Conservation (phyloP, 1,140 invertebrate genomes). For the Drosophila orosa region DNA sequence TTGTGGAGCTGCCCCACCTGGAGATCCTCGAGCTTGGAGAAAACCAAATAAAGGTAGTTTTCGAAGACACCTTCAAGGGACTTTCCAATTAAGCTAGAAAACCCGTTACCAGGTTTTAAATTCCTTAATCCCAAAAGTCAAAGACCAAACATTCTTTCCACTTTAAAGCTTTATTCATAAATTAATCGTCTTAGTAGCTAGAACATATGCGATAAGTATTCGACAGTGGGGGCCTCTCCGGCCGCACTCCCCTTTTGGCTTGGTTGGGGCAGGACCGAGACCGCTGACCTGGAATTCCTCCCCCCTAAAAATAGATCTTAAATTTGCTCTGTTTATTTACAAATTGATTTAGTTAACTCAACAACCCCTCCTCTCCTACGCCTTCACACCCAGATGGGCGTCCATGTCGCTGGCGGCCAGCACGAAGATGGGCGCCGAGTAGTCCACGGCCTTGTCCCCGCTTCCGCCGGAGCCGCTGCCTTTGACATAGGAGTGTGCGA, state of each 20-base stretch:
- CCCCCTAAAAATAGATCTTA: conserved; percentile 46
- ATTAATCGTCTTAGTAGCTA: conserved; percentile 75
- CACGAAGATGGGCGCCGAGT: conserved; percentile 80
- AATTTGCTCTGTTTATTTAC: conserved; percentile 65
- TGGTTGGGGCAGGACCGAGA: conserved; percentile 18
- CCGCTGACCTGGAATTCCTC: conserved; percentile 8
- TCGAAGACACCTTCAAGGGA: no score
- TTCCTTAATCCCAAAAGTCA: no score
- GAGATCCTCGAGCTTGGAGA: no score
- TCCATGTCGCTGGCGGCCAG: conserved; percentile 59
- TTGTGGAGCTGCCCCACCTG: no score
- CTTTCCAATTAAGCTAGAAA: no score
- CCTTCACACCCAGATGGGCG: conserved; percentile 48
- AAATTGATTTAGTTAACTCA: conserved; percentile 71
- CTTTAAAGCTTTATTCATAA: conserved; percentile 82
- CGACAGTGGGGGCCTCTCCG: conserved; percentile 21
- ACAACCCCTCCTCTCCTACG: conserved; percentile 61
- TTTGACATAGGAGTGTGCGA: conserved; percentile 34
- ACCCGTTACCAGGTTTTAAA: background rate
- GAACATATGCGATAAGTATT: conserved; percentile 50
- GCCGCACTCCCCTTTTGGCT: conserved; percentile 45
- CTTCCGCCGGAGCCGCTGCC: background rate
- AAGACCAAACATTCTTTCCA: conserved; percentile 1
- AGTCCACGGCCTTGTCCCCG: conserved; percentile 71
- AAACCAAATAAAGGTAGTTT: no score